These are phyloP conservation scores for Sympetrum striolatum DNA, from an alignment of 2,888 invertebrate species.

Conservation along the genomic window DNA sequence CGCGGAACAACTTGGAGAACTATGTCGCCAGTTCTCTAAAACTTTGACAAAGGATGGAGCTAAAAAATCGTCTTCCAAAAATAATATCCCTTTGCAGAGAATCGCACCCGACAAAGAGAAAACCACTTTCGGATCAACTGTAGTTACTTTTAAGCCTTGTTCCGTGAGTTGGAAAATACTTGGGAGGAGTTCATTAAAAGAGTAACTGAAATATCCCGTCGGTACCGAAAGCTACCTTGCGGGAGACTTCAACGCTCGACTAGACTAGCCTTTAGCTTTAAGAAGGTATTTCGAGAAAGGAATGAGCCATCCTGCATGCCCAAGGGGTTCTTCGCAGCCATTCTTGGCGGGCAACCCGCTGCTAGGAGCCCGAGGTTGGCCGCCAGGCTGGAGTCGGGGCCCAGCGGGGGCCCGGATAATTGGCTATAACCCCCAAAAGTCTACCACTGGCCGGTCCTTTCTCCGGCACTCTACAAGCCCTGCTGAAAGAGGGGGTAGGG, in stretches of 20 bases:
- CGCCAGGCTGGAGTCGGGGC: constrained; percentile 49
- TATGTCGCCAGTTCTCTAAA: neutral
- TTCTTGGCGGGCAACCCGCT: neutral
- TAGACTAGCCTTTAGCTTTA: neutral
- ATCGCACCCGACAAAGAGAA: neutral
- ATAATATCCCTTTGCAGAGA: neutral
- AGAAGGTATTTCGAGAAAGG: neutral
- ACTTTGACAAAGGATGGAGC: neutral
- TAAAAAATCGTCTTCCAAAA: neutral
- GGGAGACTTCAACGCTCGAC: neutral
- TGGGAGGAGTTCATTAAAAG: neutral
- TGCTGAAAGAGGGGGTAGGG: neutral
- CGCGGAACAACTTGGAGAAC: neutral
- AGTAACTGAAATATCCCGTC: neutral
- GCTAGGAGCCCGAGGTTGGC: neutral
- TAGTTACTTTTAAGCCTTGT: neutral
- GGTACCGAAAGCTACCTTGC: neutral
- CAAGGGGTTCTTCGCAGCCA: neutral
- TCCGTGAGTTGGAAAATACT: neutral
- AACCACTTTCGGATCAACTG: neutral
- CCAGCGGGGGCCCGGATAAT: constrained; percentile 50
- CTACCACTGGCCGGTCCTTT: neutral
- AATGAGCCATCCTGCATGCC: neutral
- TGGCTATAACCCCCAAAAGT: constrained; percentile 46
- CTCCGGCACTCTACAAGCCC: neutral